Percentiles rank a stretch among this genome's conserved stretches.
These are phyloP conservation scores for Actinia equina DNA, from an alignment of 64 coral and sea anemone species.

Conservation along the genomic window DNA sequence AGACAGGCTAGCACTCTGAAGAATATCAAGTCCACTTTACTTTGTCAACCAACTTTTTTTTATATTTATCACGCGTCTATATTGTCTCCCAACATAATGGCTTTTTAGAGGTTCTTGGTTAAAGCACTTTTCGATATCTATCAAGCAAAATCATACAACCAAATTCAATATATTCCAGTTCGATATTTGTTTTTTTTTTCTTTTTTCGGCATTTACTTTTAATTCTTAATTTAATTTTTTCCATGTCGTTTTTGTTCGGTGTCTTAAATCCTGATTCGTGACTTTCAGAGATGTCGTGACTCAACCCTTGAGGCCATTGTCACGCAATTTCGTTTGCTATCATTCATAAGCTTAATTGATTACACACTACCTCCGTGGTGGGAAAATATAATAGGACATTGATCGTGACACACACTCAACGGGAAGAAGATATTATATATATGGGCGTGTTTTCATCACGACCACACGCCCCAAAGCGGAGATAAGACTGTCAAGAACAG, in stretches of 20 bases:
- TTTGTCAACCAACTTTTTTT: background rate
- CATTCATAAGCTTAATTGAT: background rate
- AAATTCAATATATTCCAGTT: background rate
- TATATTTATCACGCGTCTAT: background rate
- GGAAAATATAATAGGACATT: background rate
- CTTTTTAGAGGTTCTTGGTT: background rate
- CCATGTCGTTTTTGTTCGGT: background rate
- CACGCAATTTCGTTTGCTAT: background rate
- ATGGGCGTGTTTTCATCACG: background rate
- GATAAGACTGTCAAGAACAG: background rate
- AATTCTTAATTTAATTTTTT: background rate
- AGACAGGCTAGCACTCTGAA: background rate
- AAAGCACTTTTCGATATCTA: conserved; percentile 6
- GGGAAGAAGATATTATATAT: background rate
- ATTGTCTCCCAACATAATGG: background rate
- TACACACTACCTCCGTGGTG: background rate
- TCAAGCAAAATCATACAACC: background rate
- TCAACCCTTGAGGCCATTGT: background rate
- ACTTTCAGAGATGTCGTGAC: background rate
- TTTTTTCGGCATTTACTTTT: background rate
- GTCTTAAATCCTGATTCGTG: background rate
- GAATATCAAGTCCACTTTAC: background rate
- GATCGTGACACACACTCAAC: background rate
- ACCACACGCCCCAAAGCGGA: background rate
- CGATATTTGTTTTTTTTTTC: background rate